Percentiles rank a stretch among this genome's conserved stretches.
phyloP scores from a whole-genome alignment of 2,888 invertebrate genomes.

The Helleia helle region DNA sequence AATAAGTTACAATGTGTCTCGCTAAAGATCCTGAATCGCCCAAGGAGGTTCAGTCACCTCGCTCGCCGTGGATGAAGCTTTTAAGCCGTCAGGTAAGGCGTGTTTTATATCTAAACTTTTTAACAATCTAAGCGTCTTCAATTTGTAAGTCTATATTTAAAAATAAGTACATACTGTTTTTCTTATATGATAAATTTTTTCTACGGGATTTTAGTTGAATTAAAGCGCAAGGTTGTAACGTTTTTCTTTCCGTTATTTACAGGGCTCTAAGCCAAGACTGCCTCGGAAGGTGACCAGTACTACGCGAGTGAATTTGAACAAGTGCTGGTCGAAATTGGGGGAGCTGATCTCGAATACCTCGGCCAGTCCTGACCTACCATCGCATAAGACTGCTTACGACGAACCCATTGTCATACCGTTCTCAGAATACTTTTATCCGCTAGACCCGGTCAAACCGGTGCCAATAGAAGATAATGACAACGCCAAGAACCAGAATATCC shows the following conservation, averaged over 20 bases:
- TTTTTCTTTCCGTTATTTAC: constrained; percentile 38
- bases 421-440: constrained; percentile 55
- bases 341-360: constrained; percentile 65
- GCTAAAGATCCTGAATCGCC: constrained; percentile 58
- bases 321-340: constrained; percentile 78
- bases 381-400: constrained; percentile 61
- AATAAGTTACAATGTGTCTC: constrained; percentile 69
- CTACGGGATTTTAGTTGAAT: too few relatives aligned
- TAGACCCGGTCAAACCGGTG: constrained; percentile 56
- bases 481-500: constrained; percentile 61
- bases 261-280: constrained; percentile 73
- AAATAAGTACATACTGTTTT: too few relatives aligned
- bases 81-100: constrained; percentile 69
- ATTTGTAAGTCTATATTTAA: too few relatives aligned
- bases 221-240: constrained; percentile 1
- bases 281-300: constrained; percentile 71
- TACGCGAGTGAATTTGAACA: constrained; percentile 77
- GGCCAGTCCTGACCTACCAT: constrained; percentile 60
- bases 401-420: constrained; percentile 57
- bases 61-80: constrained; percentile 74
- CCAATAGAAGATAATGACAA: constrained; percentile 57
- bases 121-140: too few relatives aligned
- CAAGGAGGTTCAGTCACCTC: constrained; percentile 58
- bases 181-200: too few relatives aligned
- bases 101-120: too few relatives aligned